phyloP scores from a whole-genome alignment of 1,140 invertebrate genomes.

The Procambarus clarkii region DNA sequence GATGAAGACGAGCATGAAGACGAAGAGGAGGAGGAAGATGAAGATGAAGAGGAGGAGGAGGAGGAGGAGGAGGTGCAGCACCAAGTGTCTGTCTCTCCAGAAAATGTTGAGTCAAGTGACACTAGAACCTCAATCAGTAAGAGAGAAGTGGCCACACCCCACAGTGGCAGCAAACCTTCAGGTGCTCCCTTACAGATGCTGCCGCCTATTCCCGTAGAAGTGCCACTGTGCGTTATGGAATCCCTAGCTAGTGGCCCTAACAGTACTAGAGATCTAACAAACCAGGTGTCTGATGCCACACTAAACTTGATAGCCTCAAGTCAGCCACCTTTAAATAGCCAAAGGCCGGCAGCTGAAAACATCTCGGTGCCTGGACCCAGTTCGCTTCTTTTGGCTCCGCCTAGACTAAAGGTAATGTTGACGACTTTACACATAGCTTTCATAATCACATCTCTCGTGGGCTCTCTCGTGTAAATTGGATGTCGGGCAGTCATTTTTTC shows the following conservation, averaged over 20 bases:
- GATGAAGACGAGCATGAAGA: constrained; percentile 37
- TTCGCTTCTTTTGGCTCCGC: constrained; percentile 23
- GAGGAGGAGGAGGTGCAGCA: constrained; percentile 15
- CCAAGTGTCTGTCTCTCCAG: background rate
- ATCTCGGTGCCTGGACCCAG: constrained; percentile 48
- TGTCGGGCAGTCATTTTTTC: too few species aligned
- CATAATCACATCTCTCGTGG: too few species aligned
- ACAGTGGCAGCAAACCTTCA: background rate
- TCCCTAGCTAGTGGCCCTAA: background rate
- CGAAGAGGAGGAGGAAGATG: constrained; percentile 16
- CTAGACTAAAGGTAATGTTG: constrained; percentile 16
- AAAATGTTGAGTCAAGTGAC: background rate
- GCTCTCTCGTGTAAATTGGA: too few species aligned
- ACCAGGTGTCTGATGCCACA: constrained; percentile 38
- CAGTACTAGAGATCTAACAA: constrained; percentile 8
- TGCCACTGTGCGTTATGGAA: constrained; percentile 57
- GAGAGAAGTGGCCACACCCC: constrained; percentile 17
- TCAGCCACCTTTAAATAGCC: constrained; percentile 22
- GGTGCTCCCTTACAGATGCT: constrained; percentile 24
- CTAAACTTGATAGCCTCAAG: constrained; percentile 29
- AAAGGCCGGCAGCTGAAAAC: constrained; percentile 22
- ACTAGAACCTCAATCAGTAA: background rate
- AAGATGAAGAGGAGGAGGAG: background rate
- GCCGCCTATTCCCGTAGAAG: constrained; percentile 48
- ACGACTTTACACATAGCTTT: too few species aligned